A percentile compares a stretch with the other conserved stretches of the same genome.
Evolutionary conservation across 2,888 invertebrate genomes (phyloP).

Genomic region (Clepsis dumicolana): DNA sequence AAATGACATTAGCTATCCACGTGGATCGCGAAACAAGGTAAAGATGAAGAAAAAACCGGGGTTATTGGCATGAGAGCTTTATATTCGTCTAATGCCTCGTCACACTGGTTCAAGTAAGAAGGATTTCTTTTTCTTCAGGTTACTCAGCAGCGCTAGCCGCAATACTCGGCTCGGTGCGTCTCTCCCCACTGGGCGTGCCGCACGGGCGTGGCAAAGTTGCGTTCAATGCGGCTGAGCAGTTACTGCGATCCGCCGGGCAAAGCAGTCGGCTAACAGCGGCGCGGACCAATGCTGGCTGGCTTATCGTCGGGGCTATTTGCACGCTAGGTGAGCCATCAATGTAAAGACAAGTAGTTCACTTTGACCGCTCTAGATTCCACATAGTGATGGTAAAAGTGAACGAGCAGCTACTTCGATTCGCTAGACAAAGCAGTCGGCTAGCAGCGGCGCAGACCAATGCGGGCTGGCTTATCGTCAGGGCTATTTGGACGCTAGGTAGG

Average conservation of each 20-base stretch:
- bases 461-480: conserved; percentile 98
- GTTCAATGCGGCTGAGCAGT: conserved; percentile 98
- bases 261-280: conserved; percentile 97
- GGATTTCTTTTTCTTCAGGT: conserved; percentile 78
- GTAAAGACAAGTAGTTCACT: background rate
- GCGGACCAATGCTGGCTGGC: conserved; percentile 98
- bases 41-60: no score
- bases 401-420: conserved; percentile 97
- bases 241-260: conserved; percentile 97
- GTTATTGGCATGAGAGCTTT: no score
- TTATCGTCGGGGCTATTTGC: conserved; percentile 98
- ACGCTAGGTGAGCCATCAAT: conserved; percentile 84
- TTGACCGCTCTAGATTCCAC: background rate
- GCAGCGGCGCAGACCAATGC: conserved; percentile 98
- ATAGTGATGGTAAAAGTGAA: no score
- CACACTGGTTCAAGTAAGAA: no score
- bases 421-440: conserved; percentile 97
- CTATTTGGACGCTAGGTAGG: conserved; percentile 98
- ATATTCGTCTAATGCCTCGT: no score
- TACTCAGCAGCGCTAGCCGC: conserved; percentile 98
- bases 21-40: no score
- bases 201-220: conserved; percentile 99
- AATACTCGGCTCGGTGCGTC: conserved; percentile 95
- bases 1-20: no score
- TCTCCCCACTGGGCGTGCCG: conserved; percentile 97